Evolutionary conservation across 1,140 invertebrate genomes (phyloP).

Genomic region (Arctopsyche grandis): DNA sequence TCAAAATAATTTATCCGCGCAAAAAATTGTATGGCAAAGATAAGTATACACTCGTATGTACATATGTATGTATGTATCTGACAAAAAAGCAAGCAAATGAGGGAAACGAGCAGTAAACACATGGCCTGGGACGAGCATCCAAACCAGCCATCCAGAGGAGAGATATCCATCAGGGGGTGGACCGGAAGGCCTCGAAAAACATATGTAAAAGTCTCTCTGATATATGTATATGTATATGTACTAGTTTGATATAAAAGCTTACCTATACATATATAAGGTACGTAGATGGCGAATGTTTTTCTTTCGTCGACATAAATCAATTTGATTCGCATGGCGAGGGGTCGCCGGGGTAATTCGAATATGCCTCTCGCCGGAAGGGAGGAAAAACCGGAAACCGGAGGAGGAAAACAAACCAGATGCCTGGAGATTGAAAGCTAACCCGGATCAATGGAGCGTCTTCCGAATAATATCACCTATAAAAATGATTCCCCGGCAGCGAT

Average conservation of each 20-base stretch:
- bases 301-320: conserved; percentile 51
- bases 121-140: neutral
- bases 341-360: neutral
- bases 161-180: conserved; percentile 39
- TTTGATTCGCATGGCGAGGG: conserved; percentile 37
- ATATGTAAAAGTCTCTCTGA: conserved; percentile 41
- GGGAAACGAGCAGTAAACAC: conserved; percentile 4
- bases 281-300: conserved; percentile 43
- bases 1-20: conserved; percentile 13
- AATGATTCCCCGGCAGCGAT: conserved; percentile 32
- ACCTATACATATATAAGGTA: neutral
- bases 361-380: conserved; percentile 5
- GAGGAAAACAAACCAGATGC: conserved; percentile 43
- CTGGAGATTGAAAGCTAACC: conserved; percentile 41
- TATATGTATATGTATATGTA: neutral
- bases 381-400: conserved; percentile 24
- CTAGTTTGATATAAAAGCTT: conserved; percentile 43
- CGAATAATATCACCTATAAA: conserved; percentile 42
- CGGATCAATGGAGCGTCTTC: conserved; percentile 42
- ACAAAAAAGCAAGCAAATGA: neutral
- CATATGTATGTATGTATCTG: no score
- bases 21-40: neutral
- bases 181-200: conserved; percentile 33
- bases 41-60: no score
- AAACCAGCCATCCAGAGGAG: neutral